phyloP scores from a whole-genome alignment of 2,113 vertebrate genomes.

The Piprites chloris region DNA sequence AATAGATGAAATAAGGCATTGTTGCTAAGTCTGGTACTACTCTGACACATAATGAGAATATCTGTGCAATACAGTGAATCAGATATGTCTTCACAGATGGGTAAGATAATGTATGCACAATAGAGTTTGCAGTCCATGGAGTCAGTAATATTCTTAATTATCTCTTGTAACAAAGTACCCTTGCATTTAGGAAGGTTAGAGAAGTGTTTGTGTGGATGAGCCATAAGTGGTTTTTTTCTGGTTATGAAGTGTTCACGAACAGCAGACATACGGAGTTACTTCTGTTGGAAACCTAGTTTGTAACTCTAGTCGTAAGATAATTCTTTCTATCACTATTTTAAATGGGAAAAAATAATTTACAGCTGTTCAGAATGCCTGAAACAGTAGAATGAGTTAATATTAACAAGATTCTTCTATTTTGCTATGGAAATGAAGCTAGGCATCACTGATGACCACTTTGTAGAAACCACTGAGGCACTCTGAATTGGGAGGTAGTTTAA shows the following conservation, averaged over 20 bases:
- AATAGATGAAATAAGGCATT: background rate
- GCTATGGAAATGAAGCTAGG: slow-evolving; percentile 19
- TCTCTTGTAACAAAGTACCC: background rate
- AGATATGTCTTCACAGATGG: background rate
- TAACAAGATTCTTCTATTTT: slow-evolving; percentile 24
- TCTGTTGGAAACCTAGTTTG: background rate
- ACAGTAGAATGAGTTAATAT: slow-evolving; percentile 5
- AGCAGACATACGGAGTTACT: background rate
- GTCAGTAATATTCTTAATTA: background rate
- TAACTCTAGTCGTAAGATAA: background rate
- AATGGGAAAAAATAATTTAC: background rate
- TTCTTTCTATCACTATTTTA: background rate
- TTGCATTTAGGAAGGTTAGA: background rate
- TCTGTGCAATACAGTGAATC: background rate
- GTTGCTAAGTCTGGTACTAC: background rate
- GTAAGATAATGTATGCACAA: background rate
- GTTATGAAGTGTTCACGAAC: background rate
- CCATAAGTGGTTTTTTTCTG: background rate
- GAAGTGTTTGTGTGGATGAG: background rate
- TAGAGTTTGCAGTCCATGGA: background rate
- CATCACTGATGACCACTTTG: background rate
- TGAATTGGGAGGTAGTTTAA: slow-evolving; percentile 35
- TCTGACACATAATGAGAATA: background rate
- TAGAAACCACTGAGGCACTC: slow-evolving; percentile 30
- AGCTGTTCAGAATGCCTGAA: background rate